A percentile compares a stretch with the other conserved stretches of the same genome.
These are phyloP conservation scores for Mimas tiliae DNA, from an alignment of 2,888 invertebrate species.

Conservation along the genomic window DNA sequence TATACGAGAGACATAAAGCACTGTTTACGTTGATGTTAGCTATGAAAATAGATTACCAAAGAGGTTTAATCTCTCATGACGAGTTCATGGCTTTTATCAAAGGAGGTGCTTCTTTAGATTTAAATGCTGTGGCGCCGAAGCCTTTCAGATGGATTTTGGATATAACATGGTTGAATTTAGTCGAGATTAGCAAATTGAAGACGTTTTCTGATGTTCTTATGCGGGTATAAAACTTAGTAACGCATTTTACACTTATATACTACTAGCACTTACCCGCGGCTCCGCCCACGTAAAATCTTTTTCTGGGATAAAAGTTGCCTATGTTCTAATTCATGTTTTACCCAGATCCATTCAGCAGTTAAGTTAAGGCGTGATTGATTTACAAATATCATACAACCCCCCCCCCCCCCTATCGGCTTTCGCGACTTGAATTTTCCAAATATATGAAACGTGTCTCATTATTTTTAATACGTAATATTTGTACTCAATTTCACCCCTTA, in stretches of 20 bases:
- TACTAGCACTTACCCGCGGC: too few species aligned
- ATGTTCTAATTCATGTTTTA: too few species aligned
- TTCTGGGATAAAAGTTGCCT: too few species aligned
- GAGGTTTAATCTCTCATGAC: conserved; percentile 91
- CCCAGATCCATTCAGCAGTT: too few species aligned
- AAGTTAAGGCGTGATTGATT: too few species aligned
- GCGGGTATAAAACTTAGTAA: conserved; percentile 81
- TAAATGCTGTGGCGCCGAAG: conserved; percentile 96
- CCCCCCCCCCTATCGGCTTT: too few species aligned
- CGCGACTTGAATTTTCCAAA: too few species aligned
- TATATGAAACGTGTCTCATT: too few species aligned
- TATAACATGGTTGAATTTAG: conserved; percentile 97
- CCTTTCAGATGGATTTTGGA: conserved; percentile 98
- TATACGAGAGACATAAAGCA: conserved; percentile 97
- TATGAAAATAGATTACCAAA: conserved; percentile 96
- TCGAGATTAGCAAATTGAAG: conserved; percentile 94
- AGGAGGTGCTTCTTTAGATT: conserved; percentile 96
- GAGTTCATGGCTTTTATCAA: conserved; percentile 98
- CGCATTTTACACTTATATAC: not conserved
- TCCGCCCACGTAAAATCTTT: too few species aligned
- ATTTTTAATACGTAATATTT: too few species aligned
- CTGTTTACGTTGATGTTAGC: conserved; percentile 97
- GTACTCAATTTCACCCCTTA: too few species aligned
- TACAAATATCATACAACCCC: too few species aligned
- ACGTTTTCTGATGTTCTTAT: conserved; percentile 91